phyloP scores from a whole-genome alignment of 2,113 vertebrate species.

The Megaceryle maxima region DNA sequence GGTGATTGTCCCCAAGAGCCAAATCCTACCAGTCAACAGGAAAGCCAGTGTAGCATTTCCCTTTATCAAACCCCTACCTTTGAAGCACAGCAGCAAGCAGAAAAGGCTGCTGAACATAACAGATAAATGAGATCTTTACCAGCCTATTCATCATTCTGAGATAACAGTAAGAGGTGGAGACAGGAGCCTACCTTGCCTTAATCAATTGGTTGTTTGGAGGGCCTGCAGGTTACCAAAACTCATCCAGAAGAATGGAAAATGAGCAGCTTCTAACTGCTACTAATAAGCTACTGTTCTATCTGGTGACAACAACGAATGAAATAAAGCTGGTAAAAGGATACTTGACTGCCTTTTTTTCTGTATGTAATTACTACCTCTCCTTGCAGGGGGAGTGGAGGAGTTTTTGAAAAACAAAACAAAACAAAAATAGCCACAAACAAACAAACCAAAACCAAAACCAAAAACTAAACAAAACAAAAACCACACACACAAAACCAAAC shows the following conservation, averaged over 20 bases:
- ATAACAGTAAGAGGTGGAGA: background rate
- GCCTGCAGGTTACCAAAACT: background rate
- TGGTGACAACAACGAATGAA: background rate
- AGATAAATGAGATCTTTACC: background rate
- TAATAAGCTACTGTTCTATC: background rate
- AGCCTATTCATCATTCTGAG: background rate
- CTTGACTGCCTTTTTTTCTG: background rate
- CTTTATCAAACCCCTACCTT: background rate
- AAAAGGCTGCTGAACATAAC: background rate
- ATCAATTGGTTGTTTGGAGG: background rate
- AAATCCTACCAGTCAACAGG: background rate
- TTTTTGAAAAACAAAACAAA: background rate
- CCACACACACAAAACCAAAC: too few relatives aligned
- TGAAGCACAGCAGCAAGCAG: background rate
- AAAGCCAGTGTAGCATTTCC: background rate
- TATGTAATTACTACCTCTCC: background rate
- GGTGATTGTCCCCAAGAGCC: fast-evolving
- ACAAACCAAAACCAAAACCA: too few relatives aligned
- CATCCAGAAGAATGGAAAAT: background rate
- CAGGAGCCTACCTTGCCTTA: background rate
- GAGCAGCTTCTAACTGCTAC: background rate
- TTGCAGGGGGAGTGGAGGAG: background rate
- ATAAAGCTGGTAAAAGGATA: background rate
- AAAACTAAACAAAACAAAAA: too few relatives aligned
- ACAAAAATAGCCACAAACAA: too few relatives aligned